phyloP scores from a whole-genome alignment of 2,113 vertebrate species.

The Okapia johnstoni region DNA sequence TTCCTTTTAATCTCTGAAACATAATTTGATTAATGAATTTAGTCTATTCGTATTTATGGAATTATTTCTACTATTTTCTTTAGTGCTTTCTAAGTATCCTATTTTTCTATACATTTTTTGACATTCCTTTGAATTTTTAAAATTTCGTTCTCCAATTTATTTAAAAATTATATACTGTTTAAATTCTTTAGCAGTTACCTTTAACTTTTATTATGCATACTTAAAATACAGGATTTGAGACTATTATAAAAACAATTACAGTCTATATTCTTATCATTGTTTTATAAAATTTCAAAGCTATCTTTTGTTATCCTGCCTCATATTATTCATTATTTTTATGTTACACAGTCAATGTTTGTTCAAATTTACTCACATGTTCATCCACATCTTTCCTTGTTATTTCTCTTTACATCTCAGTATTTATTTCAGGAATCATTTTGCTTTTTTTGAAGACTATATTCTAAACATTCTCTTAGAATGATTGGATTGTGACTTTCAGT shows the following conservation, averaged over 20 bases:
- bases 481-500: background rate
- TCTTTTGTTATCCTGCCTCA: background rate
- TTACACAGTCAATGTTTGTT: background rate
- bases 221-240: background rate
- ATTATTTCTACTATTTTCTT: background rate
- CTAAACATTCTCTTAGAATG: background rate
- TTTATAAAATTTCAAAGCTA: background rate
- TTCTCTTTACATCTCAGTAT: background rate
- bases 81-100: background rate
- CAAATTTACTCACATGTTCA: background rate
- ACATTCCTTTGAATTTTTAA: background rate
- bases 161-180: background rate
- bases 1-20: background rate
- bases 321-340: background rate
- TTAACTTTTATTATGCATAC: background rate
- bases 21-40: background rate
- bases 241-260: background rate
- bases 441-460: background rate
- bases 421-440: background rate
- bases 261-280: background rate
- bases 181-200: background rate
- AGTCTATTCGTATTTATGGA: background rate
- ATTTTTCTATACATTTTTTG: background rate
- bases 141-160: background rate
- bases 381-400: background rate